Evolutionary conservation across 2,113 vertebrate species (phyloP).

Genomic region (Pangasianodon gigas): DNA sequence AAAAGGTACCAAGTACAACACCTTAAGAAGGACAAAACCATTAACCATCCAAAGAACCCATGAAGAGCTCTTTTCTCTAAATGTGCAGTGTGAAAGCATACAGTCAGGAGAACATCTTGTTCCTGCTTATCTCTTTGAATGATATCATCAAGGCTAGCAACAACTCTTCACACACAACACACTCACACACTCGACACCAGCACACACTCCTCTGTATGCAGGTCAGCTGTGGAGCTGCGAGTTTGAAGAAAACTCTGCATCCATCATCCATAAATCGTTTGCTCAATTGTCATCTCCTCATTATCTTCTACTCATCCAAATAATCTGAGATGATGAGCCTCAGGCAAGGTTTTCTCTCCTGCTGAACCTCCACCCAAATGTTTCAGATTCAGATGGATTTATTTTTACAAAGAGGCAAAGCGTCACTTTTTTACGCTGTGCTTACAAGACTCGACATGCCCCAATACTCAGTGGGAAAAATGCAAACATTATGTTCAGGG

Average conservation of each 20-base stretch:
- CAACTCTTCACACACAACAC: constrained; percentile 1
- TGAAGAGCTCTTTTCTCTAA: neutral
- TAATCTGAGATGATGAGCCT: constrained; percentile 61
- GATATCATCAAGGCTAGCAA: constrained; percentile 11
- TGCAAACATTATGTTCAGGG: neutral
- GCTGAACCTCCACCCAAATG: neutral
- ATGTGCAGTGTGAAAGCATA: neutral
- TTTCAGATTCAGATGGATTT: constrained; percentile 17
- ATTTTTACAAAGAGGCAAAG: neutral
- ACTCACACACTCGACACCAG: neutral
- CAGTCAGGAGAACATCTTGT: constrained; percentile 13
- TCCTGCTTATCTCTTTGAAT: neutral
- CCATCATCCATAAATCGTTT: constrained; percentile 56
- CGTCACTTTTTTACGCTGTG: neutral
- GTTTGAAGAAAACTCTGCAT: neutral
- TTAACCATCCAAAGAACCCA: neutral
- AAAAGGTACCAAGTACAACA: neutral
- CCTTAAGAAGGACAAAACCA: neutral
- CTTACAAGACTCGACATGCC: constrained; percentile 5
- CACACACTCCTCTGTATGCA: constrained; percentile 1
- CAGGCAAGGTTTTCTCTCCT: constrained; percentile 46
- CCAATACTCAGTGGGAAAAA: neutral
- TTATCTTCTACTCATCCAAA: constrained; percentile 36
- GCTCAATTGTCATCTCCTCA: constrained; percentile 47
- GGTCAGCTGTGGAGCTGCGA: neutral